Conservation (phyloP, 2,888 invertebrate species). For the Encarsia formosa region DNA sequence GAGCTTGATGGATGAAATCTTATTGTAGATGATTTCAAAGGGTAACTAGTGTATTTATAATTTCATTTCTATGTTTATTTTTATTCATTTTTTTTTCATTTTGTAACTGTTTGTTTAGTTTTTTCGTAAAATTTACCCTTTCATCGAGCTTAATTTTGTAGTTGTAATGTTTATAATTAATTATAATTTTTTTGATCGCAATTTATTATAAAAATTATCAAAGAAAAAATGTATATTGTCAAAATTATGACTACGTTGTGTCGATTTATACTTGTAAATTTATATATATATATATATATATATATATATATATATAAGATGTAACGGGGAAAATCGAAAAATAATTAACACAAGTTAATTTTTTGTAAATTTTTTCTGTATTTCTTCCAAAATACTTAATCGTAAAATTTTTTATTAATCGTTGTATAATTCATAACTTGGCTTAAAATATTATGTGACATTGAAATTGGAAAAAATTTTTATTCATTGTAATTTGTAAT, state of each 20-base stretch:
- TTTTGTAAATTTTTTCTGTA: conserved; percentile 12
- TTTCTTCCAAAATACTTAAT: conserved; percentile 18
- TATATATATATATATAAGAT: conserved; percentile 5
- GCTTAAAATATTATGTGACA: not conserved
- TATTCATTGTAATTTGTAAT: conserved; percentile 12
- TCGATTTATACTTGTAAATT: conserved; percentile 12
- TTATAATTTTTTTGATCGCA: conserved; percentile 11
- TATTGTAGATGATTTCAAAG: not conserved
- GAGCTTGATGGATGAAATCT: no score
- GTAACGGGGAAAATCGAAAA: conserved; percentile 2
- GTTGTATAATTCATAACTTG: not conserved
- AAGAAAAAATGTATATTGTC: no score
- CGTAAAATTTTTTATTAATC: conserved; percentile 7
- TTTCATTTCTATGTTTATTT: conserved; percentile 8
- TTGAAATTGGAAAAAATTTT: conserved; percentile 8
- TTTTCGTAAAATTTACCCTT: conserved; percentile 3
- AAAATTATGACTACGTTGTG: conserved; percentile 4
- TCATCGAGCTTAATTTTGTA: conserved; percentile 9
- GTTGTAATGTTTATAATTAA: not conserved
- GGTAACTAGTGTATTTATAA: conserved; percentile 6
- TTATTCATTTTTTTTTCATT: conserved; percentile 7
- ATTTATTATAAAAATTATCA: no score
- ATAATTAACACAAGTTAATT: conserved; percentile 14
- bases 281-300: conserved; percentile 27
- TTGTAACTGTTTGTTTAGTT: not conserved